phyloP scores from a whole-genome alignment of 2,797 vertebrate genomes.

The Muscicapa striata region DNA sequence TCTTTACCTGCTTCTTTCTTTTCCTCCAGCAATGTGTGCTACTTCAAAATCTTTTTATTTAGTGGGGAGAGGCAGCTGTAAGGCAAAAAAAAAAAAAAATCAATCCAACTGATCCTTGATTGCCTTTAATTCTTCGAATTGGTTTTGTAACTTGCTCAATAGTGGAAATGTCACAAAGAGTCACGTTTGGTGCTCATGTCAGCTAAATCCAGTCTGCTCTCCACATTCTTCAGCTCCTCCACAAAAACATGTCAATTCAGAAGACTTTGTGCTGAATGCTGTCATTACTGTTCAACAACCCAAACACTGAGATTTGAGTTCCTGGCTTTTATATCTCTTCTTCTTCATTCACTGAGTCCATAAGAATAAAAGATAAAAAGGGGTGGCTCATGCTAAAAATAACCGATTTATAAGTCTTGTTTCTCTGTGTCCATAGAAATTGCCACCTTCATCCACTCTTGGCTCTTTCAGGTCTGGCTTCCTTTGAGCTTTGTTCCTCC shows the following conservation, averaged over 20 bases:
- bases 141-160: not conserved
- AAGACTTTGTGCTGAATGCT: not conserved
- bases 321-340: not conserved
- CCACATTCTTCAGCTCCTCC: not conserved
- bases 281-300: not conserved
- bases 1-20: not conserved
- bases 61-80: not conserved
- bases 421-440: not conserved
- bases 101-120: not conserved
- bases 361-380: not conserved
- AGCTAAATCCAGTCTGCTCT: not conserved
- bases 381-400: not conserved
- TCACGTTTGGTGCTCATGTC: not conserved
- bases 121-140: not conserved
- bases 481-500: not conserved
- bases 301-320: not conserved
- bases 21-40: not conserved
- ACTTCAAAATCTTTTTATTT: not conserved
- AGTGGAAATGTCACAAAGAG: not conserved
- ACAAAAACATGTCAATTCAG: rapidly evolving
- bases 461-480: not conserved
- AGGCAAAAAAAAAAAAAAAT: not conserved
- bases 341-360: not conserved
- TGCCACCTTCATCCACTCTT: not conserved
- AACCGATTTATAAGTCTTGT: not conserved